A percentile compares a stretch with the other conserved stretches of the same genome.
phyloP scores from a whole-genome alignment of 2,888 invertebrate genomes.

The Tipula unca region DNA sequence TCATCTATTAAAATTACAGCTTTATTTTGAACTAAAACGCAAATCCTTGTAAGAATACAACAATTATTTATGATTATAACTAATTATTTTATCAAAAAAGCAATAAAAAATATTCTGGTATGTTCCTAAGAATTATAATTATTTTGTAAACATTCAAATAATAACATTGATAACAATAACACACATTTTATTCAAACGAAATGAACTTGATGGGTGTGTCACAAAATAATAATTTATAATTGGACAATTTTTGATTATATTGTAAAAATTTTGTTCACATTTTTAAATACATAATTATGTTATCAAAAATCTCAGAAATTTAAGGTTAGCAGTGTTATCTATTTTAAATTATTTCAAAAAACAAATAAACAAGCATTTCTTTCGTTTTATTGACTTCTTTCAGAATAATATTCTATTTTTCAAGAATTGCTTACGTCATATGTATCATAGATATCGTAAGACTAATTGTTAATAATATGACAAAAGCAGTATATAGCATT shows the following conservation, averaged over 20 bases:
- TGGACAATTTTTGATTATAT: neutral
- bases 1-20: too few relatives aligned
- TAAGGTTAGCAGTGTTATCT: neutral
- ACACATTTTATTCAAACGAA: neutral
- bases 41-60: too few relatives aligned
- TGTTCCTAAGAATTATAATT: neutral
- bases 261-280: neutral
- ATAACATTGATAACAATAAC: neutral
- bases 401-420: too few relatives aligned
- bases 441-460: neutral
- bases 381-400: too few relatives aligned
- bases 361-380: neutral
- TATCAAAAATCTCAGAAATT: neutral
- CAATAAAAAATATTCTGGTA: neutral
- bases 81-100: too few relatives aligned
- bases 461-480: neutral
- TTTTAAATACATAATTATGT: neutral
- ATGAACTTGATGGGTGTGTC: neutral
- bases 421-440: neutral
- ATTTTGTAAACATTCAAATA: neutral
- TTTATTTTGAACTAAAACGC: too few relatives aligned
- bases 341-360: neutral
- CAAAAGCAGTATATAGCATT: neutral
- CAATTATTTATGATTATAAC: too few relatives aligned
- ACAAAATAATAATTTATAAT: neutral